Conservation (phyloP, 2,888 invertebrate genomes). For the Acronicta leporina region DNA sequence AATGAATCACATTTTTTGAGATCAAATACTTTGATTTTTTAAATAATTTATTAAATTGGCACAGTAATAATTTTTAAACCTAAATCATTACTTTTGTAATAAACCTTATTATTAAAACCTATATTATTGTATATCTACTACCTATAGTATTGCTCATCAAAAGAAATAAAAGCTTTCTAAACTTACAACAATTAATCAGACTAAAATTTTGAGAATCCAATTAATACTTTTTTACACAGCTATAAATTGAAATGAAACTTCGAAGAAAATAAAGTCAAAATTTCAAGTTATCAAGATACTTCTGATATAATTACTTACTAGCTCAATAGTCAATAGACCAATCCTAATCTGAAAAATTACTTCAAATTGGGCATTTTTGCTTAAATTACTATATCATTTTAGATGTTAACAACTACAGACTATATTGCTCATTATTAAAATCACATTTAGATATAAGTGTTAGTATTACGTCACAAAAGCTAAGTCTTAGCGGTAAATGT, state of each 20-base stretch:
- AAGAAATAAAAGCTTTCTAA: no score
- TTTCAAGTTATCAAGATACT: not conserved
- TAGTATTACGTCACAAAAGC: constrained; percentile 26
- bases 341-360: constrained; percentile 15
- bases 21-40: constrained; percentile 34
- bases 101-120: no score
- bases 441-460: constrained; percentile 16
- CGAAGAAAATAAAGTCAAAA: constrained; percentile 20
- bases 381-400: constrained; percentile 30
- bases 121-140: no score
- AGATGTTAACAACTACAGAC: constrained; percentile 12
- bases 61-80: constrained; percentile 18
- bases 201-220: constrained; percentile 12
- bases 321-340: constrained; percentile 40
- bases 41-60: constrained; percentile 34
- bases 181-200: constrained; percentile 6
- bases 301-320: constrained; percentile 16
- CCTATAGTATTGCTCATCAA: no score
- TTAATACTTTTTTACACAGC: constrained; percentile 30
- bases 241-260: constrained; percentile 15
- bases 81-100: no score
- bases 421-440: constrained; percentile 42
- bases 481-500: constrained; percentile 21
- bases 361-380: constrained; percentile 31
- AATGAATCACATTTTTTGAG: constrained; percentile 45